Conservation (phyloP, 1,140 invertebrate genomes). For the Cryptotermes secundus region DNA sequence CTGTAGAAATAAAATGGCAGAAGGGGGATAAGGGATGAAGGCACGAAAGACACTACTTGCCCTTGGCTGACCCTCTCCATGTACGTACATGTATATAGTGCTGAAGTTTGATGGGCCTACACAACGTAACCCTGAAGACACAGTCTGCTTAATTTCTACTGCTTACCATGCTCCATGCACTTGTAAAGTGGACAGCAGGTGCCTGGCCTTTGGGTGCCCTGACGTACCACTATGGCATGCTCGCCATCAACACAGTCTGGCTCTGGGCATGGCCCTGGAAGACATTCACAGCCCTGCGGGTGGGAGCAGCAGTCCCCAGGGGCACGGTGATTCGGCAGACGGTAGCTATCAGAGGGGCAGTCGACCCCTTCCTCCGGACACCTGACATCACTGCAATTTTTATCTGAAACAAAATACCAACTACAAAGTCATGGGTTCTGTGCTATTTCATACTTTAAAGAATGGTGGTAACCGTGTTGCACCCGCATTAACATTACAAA, state of each 20-base stretch:
- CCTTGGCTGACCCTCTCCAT: no score
- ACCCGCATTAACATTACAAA: no score
- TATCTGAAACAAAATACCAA: slow-evolving; percentile 38
- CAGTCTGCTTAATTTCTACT: not conserved
- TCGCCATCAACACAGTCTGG: slow-evolving; percentile 38
- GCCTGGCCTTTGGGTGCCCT: slow-evolving; percentile 42
- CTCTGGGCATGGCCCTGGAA: slow-evolving; percentile 39
- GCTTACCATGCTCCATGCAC: slow-evolving; percentile 37
- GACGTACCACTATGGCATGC: slow-evolving; percentile 35
- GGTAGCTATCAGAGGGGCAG: slow-evolving; percentile 44
- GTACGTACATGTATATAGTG: no score
- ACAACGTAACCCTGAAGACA: no score
- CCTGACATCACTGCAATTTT: slow-evolving; percentile 41
- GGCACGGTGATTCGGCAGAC: slow-evolving; percentile 38
- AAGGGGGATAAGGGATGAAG: no score
- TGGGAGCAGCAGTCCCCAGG: slow-evolving; percentile 41
- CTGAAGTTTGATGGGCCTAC: no score
- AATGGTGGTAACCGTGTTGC: no score
- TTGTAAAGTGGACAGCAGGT: slow-evolving; percentile 44
- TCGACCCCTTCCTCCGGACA: slow-evolving; percentile 37
- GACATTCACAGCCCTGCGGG: slow-evolving; percentile 42
- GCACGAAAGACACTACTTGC: no score
- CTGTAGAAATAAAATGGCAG: no score
- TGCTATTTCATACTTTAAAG: not conserved
- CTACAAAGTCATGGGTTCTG: not conserved